phyloP scores from a whole-genome alignment of 2,797 vertebrate genomes.

The Ara ararauna region DNA sequence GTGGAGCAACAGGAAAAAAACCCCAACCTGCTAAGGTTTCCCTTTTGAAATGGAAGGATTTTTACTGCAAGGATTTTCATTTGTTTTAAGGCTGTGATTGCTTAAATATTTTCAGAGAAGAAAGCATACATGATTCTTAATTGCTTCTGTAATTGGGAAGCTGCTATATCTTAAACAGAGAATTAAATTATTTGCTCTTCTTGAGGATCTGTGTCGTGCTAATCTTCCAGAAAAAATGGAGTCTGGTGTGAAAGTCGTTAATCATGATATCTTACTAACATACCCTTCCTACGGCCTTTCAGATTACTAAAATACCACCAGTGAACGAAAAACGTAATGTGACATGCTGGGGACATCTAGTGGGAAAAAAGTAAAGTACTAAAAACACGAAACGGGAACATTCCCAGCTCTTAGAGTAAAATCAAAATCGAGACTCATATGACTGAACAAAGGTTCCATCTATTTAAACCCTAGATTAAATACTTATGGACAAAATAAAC shows the following conservation, averaged over 20 bases:
- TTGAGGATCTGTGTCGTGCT: slow-evolving; percentile 59
- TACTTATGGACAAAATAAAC: neutral
- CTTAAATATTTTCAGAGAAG: slow-evolving; percentile 67
- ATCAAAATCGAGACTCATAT: neutral
- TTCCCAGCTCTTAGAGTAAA: neutral
- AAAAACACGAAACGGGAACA: neutral
- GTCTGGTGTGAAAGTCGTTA: slow-evolving; percentile 62
- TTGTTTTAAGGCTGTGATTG: slow-evolving; percentile 73
- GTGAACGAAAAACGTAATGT: neutral
- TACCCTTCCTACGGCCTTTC: slow-evolving; percentile 29
- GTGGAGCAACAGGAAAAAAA: slow-evolving; percentile 45
- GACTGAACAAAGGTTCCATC: neutral
- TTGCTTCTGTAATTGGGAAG: slow-evolving; percentile 58
- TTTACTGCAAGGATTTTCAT: slow-evolving; percentile 61
- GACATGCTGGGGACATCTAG: slow-evolving; percentile 82
- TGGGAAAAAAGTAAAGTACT: slow-evolving; percentile 69
- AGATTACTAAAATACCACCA: neutral
- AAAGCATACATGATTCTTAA: slow-evolving; percentile 60
- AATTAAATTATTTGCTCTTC: slow-evolving; percentile 63
- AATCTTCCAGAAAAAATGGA: slow-evolving; percentile 68
- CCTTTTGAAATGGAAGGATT: slow-evolving; percentile 59
- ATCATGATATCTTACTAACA: slow-evolving; percentile 56
- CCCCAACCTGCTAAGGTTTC: neutral
- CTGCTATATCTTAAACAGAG: slow-evolving; percentile 20
- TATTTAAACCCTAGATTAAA: neutral